These are phyloP conservation scores for Micoletzkya japonica DNA, from an alignment of 2,888 invertebrate species.

Conservation along the genomic window DNA sequence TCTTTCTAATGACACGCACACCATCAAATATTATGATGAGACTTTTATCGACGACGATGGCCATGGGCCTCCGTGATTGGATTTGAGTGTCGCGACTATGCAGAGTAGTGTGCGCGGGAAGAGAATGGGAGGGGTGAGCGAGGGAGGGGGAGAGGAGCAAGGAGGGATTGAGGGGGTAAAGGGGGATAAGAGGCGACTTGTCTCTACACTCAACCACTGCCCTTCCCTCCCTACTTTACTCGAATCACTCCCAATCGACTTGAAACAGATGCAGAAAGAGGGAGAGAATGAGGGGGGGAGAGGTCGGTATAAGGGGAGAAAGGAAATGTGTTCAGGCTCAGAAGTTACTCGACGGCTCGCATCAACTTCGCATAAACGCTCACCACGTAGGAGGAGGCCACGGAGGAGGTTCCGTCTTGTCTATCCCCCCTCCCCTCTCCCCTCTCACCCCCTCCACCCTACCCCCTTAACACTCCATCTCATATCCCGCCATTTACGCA, in stretches of 20 bases:
- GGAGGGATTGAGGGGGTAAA: neutral
- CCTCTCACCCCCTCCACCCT: neutral
- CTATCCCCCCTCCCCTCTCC: neutral
- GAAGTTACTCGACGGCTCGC: constrained; percentile 63
- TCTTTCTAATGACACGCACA: too few species aligned
- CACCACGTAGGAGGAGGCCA: constrained; percentile 60
- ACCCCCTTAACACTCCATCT: neutral
- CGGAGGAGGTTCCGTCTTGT: constrained; percentile 52
- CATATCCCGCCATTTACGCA: neutral
- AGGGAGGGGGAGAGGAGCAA: neutral
- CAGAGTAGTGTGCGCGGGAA: constrained; percentile 17
- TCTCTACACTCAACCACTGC: neutral
- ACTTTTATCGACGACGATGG: constrained; percentile 24
- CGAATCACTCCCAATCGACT: neutral
- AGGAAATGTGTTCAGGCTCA: constrained; percentile 50
- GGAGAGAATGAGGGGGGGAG: constrained; percentile 8
- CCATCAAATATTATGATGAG: constrained; percentile 29
- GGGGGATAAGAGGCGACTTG: neutral
- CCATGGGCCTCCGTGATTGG: constrained; percentile 24
- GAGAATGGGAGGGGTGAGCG: constrained; percentile 16
- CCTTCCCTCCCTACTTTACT: neutral
- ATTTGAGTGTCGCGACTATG: constrained; percentile 22
- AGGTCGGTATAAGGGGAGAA: neutral
- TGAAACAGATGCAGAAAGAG: neutral
- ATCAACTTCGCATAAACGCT: constrained; percentile 62